Evolutionary conservation across 2,113 vertebrate species (phyloP).

Genomic region (Litocranius walleri): DNA sequence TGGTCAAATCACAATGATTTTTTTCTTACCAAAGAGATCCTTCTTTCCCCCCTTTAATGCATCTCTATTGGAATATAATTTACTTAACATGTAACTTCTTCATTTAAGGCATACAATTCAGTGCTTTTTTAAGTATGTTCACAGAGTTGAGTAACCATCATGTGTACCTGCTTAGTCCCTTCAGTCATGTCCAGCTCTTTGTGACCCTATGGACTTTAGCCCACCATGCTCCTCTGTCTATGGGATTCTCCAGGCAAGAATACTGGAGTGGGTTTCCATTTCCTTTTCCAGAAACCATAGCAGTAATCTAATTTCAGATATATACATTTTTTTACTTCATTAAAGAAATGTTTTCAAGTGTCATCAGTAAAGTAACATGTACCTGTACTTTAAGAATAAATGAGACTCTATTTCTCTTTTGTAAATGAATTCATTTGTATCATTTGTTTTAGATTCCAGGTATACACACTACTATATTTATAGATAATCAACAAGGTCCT

Average conservation of each 20-base stretch:
- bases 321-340: neutral
- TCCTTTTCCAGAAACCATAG: neutral
- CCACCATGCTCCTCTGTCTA: neutral
- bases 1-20: neutral
- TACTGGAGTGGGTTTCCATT: neutral
- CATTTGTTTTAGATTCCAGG: neutral
- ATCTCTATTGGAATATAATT: neutral
- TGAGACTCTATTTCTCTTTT: neutral
- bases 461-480: neutral
- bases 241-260: neutral
- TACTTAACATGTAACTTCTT: neutral
- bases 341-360: neutral
- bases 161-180: fast-evolving
- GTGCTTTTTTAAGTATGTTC: neutral
- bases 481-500: neutral
- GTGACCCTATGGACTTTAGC: neutral
- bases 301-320: neutral
- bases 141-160: neutral
- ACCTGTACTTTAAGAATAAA: neutral
- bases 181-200: neutral
- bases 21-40: neutral
- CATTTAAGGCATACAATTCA: neutral
- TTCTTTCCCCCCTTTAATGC: neutral
- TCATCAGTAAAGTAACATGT: neutral
- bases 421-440: neutral